Percentiles rank a stretch among this genome's conserved stretches.
These are phyloP conservation scores for Papilio polytes DNA, from an alignment of 1,140 invertebrate species.

Conservation along the genomic window DNA sequence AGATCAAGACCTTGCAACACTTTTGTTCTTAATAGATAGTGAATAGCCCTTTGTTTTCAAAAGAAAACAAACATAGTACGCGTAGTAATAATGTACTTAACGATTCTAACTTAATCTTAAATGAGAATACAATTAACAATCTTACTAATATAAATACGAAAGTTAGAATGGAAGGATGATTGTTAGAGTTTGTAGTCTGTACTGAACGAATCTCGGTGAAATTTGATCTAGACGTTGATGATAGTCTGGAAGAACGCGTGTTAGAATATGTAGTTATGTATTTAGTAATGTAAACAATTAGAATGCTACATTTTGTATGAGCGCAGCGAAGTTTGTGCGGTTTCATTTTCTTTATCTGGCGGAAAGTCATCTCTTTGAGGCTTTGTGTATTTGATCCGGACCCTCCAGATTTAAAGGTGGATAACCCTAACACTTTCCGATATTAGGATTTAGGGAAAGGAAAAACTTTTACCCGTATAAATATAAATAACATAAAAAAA, in stretches of 20 bases:
- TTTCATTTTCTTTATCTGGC: constrained; percentile 1
- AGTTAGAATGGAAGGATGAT: no score
- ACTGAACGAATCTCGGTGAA: no score
- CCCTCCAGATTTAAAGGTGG: constrained; percentile 9
- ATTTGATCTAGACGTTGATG: no score
- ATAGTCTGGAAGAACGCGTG: no score
- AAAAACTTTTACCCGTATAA: background rate
- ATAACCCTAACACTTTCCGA: constrained; percentile 21
- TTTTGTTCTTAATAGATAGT: background rate
- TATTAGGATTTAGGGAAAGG: constrained; percentile 9
- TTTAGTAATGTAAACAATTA: no score
- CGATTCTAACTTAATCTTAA: no score
- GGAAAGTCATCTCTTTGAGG: background rate
- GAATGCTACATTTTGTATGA: background rate
- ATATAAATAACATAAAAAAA: constrained; percentile 19
- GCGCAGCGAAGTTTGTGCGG: background rate
- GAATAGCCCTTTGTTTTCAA: background rate
- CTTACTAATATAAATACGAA: no score
- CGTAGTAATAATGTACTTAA: no score
- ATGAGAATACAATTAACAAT: no score
- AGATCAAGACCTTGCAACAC: background rate
- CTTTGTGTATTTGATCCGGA: background rate
- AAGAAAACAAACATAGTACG: background rate
- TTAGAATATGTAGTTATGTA: no score
- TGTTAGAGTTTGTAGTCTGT: no score